A percentile compares a stretch with the other conserved stretches of the same genome.
These are phyloP conservation scores for Heteromyza rotundicornis DNA, from an alignment of 2,888 invertebrate genomes.

Conservation along the genomic window DNA sequence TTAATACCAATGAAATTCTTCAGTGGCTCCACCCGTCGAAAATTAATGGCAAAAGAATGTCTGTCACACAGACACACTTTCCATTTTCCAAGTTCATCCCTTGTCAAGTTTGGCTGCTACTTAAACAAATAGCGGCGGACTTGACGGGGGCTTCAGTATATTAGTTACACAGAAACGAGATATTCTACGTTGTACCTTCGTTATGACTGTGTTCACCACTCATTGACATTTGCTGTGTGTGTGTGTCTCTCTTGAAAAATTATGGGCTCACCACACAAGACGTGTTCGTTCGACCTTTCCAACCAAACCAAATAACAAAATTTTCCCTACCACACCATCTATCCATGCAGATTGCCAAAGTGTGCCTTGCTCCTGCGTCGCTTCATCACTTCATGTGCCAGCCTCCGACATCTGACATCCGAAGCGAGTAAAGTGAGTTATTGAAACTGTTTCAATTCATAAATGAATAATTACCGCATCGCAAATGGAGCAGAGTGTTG, in stretches of 20 bases:
- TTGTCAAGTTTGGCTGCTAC: slow-evolving; percentile 44
- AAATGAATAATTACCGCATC: slow-evolving; percentile 61
- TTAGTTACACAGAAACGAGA: too few species aligned
- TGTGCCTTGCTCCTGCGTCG: background rate
- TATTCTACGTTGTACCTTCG: too few species aligned
- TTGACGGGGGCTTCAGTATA: too few species aligned
- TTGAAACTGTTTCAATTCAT: slow-evolving; percentile 59
- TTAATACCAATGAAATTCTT: slow-evolving; percentile 29
- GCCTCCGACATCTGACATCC: slow-evolving; percentile 2
- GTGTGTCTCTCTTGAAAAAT: slow-evolving; percentile 51
- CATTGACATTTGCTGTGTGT: slow-evolving; percentile 58
- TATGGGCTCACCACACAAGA: slow-evolving; percentile 49
- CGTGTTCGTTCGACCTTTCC: slow-evolving; percentile 36
- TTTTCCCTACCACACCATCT: too few species aligned
- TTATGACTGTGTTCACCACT: slow-evolving; percentile 11
- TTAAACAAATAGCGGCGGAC: too few species aligned
- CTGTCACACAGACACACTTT: slow-evolving; percentile 47
- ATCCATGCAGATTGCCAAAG: slow-evolving; percentile 15
- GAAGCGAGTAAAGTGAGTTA: slow-evolving; percentile 49
- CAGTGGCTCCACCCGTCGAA: slow-evolving; percentile 44
- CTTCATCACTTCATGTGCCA: background rate
- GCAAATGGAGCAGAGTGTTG: slow-evolving; percentile 30
- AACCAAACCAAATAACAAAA: too few species aligned
- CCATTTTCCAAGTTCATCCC: slow-evolving; percentile 39
- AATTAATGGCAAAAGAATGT: slow-evolving; percentile 60